Conservation (phyloP, 2,113 vertebrate genomes). For the Corvus cornix region DNA sequence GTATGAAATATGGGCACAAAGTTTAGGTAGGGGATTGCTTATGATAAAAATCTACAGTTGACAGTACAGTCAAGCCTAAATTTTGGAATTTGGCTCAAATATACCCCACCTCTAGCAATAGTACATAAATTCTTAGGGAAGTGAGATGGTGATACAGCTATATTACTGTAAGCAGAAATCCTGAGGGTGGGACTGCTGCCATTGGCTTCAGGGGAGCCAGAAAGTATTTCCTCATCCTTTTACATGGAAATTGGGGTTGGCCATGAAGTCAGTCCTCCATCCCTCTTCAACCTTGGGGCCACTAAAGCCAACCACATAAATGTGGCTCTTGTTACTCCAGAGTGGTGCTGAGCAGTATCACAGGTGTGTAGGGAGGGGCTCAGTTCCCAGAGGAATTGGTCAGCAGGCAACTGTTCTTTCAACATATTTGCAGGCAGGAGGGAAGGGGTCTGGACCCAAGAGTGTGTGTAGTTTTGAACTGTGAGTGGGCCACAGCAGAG, state of each 20-base stretch:
- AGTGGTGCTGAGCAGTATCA: background rate
- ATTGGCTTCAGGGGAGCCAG: background rate
- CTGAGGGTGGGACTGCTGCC: conserved; percentile 14
- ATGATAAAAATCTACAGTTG: background rate
- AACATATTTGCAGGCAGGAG: background rate
- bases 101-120: background rate
- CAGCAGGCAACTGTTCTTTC: background rate
- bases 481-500: background rate
- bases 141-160: background rate
- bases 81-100: background rate
- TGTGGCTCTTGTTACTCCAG: background rate
- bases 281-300: background rate
- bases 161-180: background rate
- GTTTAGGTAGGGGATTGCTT: background rate
- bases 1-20: background rate
- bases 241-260: background rate
- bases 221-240: conserved; percentile 1
- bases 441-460: background rate
- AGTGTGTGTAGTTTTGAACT: background rate
- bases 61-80: background rate
- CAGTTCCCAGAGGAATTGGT: background rate
- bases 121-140: background rate
- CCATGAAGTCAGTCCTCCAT: background rate
- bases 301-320: background rate
- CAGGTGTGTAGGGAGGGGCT: background rate